Conservation (phyloP, 1,140 invertebrate genomes). For the Aradophagus sp. region DNA sequence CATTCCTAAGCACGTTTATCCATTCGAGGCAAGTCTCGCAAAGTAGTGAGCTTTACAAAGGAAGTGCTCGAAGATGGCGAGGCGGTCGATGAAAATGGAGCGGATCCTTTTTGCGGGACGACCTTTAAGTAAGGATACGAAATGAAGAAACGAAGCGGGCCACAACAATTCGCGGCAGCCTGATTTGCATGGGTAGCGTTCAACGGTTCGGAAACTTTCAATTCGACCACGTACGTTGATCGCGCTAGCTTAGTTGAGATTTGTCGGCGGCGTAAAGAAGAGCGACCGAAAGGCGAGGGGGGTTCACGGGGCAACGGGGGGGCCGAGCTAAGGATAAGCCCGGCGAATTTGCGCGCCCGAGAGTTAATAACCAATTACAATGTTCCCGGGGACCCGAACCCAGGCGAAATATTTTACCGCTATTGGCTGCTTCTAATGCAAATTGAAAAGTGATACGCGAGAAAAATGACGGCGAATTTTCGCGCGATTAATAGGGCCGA, state of each 20-base stretch:
- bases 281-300: constrained; percentile 45
- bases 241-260: constrained; percentile 51
- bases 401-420: constrained; percentile 32
- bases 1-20: no score
- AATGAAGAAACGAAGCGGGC: constrained; percentile 36
- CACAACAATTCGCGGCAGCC: constrained; percentile 43
- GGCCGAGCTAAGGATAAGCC: constrained; percentile 41
- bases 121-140: no score
- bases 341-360: constrained; percentile 38
- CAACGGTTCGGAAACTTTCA: constrained; percentile 56
- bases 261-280: constrained; percentile 47
- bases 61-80: no score
- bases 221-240: constrained; percentile 56
- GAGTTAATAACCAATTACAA: constrained; percentile 53
- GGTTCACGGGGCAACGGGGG: no score
- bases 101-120: no score
- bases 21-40: no score
- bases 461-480: no score
- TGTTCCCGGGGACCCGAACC: constrained; percentile 14
- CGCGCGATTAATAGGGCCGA: no score
- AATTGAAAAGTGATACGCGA: constrained; percentile 32
- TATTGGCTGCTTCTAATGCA: constrained; percentile 38
- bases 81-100: no score
- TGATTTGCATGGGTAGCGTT: constrained; percentile 53
- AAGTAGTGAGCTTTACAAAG: no score